Percentiles rank a stretch among this genome's conserved stretches.
Conservation (phyloP, 1,140 invertebrate species). For the Piezodorus guildinii region DNA sequence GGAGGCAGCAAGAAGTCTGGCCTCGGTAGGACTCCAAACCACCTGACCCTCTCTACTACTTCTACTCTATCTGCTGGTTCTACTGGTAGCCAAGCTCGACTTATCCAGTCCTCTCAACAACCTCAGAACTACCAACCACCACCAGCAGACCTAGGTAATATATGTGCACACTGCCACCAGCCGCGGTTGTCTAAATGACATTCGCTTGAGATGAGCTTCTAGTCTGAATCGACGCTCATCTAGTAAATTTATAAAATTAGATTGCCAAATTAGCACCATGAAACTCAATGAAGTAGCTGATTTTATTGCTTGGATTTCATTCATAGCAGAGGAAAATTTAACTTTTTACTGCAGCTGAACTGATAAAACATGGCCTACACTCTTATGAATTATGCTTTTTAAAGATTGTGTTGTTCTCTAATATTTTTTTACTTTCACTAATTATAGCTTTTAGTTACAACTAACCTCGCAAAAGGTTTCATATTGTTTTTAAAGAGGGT, state of each 20-base stretch:
- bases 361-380: too few species aligned
- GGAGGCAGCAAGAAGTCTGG: slow-evolving; percentile 47
- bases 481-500: too few species aligned
- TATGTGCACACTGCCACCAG: slow-evolving; percentile 22
- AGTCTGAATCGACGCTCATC: slow-evolving; percentile 15
- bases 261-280: too few species aligned
- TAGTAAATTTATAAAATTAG: neutral
- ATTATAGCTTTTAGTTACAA: too few species aligned
- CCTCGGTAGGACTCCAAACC: slow-evolving; percentile 79
- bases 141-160: slow-evolving; percentile 65
- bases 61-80: slow-evolving; percentile 88
- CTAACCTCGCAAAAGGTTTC: too few species aligned
- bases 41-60: slow-evolving; percentile 81
- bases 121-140: slow-evolving; percentile 78
- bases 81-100: slow-evolving; percentile 80
- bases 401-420: too few species aligned
- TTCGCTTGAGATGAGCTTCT: slow-evolving; percentile 25
- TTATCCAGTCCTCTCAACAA: slow-evolving; percentile 86
- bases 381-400: too few species aligned
- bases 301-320: too few species aligned
- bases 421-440: too few species aligned
- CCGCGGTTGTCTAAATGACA: slow-evolving; percentile 22
- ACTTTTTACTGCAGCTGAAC: too few species aligned
- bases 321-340: too few species aligned
- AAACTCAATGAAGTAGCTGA: too few species aligned